Percentiles rank a stretch among this genome's conserved stretches.
These are phyloP conservation scores for Dasyprocta punctata DNA, from an alignment of 2,113 vertebrate genomes.

Conservation along the genomic window DNA sequence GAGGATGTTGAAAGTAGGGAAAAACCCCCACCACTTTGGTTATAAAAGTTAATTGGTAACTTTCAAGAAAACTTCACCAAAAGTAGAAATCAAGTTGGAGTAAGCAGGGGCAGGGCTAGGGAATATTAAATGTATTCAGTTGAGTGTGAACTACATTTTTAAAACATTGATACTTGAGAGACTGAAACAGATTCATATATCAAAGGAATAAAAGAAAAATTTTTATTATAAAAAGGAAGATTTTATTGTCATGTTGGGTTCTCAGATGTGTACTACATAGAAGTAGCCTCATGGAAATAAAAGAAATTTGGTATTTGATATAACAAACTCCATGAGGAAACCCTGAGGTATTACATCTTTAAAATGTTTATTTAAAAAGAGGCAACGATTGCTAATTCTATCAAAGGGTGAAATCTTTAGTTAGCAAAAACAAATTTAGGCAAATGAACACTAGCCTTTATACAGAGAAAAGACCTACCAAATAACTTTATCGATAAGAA, in stretches of 20 bases:
- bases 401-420: not conserved
- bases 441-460: not conserved
- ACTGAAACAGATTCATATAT: constrained; percentile 23
- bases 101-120: not conserved
- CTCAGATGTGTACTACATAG: not conserved
- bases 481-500: not conserved
- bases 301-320: not conserved
- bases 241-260: not conserved
- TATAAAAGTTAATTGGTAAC: not conserved
- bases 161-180: not conserved
- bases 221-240: not conserved
- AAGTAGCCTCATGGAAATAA: not conserved
- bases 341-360: not conserved
- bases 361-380: not conserved
- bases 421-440: constrained; percentile 10
- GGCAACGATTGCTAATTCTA: not conserved
- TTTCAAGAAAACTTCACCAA: not conserved
- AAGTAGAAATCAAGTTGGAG: not conserved
- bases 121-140: not conserved
- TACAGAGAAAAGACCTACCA: not conserved
- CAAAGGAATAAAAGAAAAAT: not conserved
- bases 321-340: not conserved
- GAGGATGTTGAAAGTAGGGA: not conserved
- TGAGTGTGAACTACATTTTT: not conserved
- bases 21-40: not conserved